Evolutionary conservation across 2,888 invertebrate species (phyloP).

Genomic region (Drosophila atroscutellata): DNA sequence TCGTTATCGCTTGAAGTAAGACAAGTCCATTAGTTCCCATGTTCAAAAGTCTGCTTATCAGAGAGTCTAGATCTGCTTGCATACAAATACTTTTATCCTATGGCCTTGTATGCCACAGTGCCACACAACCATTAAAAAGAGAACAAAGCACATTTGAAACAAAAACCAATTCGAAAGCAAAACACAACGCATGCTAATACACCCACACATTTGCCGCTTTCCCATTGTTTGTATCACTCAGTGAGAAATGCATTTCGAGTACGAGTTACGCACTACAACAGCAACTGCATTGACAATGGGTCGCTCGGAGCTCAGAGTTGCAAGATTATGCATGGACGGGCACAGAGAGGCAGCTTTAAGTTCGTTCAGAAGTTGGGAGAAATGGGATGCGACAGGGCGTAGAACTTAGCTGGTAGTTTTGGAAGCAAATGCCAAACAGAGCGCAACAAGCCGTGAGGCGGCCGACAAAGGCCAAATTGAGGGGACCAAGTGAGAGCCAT

Average conservation of each 20-base stretch:
- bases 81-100: slow-evolving; percentile 15
- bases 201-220: slow-evolving; percentile 55
- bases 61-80: slow-evolving; percentile 29
- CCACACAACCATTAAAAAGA: slow-evolving; percentile 30
- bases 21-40: slow-evolving; percentile 31
- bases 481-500: slow-evolving; percentile 4
- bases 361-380: not conserved
- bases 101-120: slow-evolving; percentile 28
- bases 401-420: slow-evolving; percentile 2
- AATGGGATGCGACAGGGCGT: not conserved
- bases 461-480: slow-evolving; percentile 31
- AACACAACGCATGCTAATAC: slow-evolving; percentile 17
- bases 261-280: slow-evolving; percentile 45
- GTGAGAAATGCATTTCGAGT: slow-evolving; percentile 46
- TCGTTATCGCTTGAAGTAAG: slow-evolving; percentile 26
- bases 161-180: slow-evolving; percentile 14
- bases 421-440: slow-evolving; percentile 60
- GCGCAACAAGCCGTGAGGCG: slow-evolving; percentile 54
- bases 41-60: slow-evolving; percentile 23
- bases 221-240: slow-evolving; percentile 38
- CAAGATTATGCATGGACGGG: slow-evolving; percentile 74
- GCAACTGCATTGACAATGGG: slow-evolving; percentile 52
- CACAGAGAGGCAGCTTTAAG: slow-evolving; percentile 38
- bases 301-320: slow-evolving; percentile 30
- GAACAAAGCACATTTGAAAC: slow-evolving; percentile 36